phyloP scores from a whole-genome alignment of 2,888 invertebrate genomes.

The Punctoribates punctum region DNA sequence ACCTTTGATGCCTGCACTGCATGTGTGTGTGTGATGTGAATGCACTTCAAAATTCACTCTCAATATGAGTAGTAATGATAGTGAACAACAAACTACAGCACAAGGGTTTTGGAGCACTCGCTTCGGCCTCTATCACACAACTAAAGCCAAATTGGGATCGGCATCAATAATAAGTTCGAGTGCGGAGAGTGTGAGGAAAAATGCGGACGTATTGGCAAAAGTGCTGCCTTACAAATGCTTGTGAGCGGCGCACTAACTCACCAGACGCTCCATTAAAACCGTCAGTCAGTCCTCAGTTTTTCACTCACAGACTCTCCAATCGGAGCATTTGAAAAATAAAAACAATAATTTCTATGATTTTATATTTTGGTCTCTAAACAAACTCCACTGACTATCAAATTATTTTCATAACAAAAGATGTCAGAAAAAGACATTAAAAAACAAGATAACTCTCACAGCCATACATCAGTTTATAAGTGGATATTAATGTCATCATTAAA shows the following conservation, averaged over 20 bases:
- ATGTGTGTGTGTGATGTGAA: constrained; percentile 36
- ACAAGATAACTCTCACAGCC: not conserved
- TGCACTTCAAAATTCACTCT: constrained; percentile 24
- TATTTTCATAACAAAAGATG: not conserved
- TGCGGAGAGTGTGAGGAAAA: constrained; percentile 25
- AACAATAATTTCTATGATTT: not conserved
- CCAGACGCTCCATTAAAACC: not conserved
- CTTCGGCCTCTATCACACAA: constrained; percentile 35
- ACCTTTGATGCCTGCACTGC: constrained; percentile 37
- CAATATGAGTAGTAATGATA: constrained; percentile 13
- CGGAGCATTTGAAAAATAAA: constrained; percentile 5
- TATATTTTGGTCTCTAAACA: constrained; percentile 8
- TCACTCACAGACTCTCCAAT: not conserved
- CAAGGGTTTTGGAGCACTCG: constrained; percentile 22
- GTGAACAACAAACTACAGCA: constrained; percentile 20
- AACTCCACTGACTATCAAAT: not conserved
- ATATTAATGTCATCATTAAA: constrained; percentile 24
- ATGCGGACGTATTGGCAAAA: constrained; percentile 35
- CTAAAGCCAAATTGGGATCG: constrained; percentile 26
- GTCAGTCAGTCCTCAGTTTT: constrained; percentile 6
- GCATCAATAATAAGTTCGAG: constrained; percentile 32
- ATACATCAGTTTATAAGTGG: not conserved
- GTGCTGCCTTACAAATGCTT: constrained; percentile 24
- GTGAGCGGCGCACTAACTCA: constrained; percentile 37
- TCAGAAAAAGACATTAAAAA: not conserved